Conservation (phyloP, 2,888 invertebrate species). For the Odontomyia ornata region DNA sequence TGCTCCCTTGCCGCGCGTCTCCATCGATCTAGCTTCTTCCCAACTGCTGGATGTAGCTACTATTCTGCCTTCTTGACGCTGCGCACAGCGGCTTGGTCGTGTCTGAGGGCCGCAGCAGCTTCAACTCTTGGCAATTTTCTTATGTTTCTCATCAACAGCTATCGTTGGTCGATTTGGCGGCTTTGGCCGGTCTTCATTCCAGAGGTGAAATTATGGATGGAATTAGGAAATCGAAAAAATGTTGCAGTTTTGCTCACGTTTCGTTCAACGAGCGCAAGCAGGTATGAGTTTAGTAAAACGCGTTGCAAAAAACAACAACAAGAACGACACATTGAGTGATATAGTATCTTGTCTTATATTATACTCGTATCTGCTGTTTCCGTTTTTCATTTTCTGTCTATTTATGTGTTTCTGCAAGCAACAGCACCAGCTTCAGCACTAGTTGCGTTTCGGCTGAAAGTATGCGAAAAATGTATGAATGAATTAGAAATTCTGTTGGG, state of each 20-base stretch:
- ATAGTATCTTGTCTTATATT: not conserved
- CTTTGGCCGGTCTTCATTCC: constrained; percentile 35
- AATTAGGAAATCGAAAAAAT: constrained; percentile 24
- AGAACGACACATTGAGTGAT: too few species aligned
- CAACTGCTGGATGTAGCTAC: not conserved
- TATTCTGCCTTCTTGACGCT: not conserved
- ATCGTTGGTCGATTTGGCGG: constrained; percentile 22
- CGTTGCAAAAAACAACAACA: not conserved
- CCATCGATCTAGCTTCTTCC: not conserved
- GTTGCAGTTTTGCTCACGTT: constrained; percentile 23
- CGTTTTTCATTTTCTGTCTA: not conserved
- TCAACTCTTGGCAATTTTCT: not conserved
- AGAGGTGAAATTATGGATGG: constrained; percentile 38
- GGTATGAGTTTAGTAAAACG: too few species aligned
- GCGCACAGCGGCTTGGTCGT: not conserved
- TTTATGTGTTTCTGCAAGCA: not conserved
- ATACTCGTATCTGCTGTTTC: constrained; percentile 5
- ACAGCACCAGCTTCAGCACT: not conserved
- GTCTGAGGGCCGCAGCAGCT: not conserved
- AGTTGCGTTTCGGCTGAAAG: not conserved
- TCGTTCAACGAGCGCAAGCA: too few species aligned
- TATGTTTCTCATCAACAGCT: constrained; percentile 21
- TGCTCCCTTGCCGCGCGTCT: not conserved
- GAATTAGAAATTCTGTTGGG: not conserved
- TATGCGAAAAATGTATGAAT: constrained; percentile 6